Conservation (phyloP, 2,888 invertebrate species). For the Ochlodes sylvanus region DNA sequence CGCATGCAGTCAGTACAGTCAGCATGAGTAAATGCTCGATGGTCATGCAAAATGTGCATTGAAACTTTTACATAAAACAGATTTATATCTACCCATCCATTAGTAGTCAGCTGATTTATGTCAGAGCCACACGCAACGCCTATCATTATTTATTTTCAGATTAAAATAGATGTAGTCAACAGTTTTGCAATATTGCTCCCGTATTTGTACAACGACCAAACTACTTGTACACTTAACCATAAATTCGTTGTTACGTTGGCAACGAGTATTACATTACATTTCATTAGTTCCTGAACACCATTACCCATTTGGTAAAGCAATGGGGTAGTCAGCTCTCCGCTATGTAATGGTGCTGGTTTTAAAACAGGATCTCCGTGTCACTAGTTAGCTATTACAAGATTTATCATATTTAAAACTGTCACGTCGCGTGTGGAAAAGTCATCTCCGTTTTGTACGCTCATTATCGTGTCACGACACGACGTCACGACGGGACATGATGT, state of each 20-base stretch:
- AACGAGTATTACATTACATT: too few species aligned
- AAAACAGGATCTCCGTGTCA: too few species aligned
- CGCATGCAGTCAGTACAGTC: constrained; percentile 17
- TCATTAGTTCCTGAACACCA: too few species aligned
- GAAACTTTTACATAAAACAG: constrained; percentile 78
- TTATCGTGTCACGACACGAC: constrained; percentile 14
- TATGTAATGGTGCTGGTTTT: too few species aligned
- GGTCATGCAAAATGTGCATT: constrained; percentile 78
- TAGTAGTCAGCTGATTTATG: constrained; percentile 71
- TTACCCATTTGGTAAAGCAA: too few species aligned
- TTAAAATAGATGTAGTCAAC: not conserved
- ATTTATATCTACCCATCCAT: constrained; percentile 77
- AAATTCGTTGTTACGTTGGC: too few species aligned
- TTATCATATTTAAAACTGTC: not conserved
- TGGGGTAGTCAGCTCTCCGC: too few species aligned
- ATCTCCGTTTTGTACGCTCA: not conserved
- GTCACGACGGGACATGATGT: constrained; percentile 2
- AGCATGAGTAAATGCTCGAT: constrained; percentile 54
- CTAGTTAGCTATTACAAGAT: too few species aligned
- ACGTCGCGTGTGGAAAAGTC: constrained; percentile 10
- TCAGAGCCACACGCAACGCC: constrained; percentile 60
- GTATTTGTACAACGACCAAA: too few species aligned
- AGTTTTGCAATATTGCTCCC: not conserved
- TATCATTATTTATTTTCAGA: constrained; percentile 26
- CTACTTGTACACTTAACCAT: too few species aligned